phyloP scores from a whole-genome alignment of 2,797 vertebrate species.

The Sebastolobus altivelis region DNA sequence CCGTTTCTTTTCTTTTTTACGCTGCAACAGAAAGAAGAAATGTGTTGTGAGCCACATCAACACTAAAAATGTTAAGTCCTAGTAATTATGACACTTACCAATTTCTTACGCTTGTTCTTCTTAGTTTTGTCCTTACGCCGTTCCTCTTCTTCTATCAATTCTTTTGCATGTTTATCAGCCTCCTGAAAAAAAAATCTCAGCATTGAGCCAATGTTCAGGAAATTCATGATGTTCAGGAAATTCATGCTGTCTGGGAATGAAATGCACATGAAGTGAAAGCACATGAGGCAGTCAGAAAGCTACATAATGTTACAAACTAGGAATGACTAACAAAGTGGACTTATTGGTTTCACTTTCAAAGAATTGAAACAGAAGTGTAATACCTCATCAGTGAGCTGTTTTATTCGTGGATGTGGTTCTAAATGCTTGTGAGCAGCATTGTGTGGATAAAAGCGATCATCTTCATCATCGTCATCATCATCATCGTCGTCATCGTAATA shows the following conservation, averaged over 20 bases:
- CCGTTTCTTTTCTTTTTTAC: conserved; percentile 82
- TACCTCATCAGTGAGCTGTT: conserved; percentile 76
- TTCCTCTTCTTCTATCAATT: conserved; percentile 79
- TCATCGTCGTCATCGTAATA: conserved; percentile 58
- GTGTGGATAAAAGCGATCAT: background rate
- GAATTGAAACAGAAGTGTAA: background rate
- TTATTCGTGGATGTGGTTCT: conserved; percentile 71
- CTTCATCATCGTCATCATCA: conserved; percentile 5
- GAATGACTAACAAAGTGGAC: background rate
- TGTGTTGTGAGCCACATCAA: accelerated
- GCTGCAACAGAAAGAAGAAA: conserved; percentile 65
- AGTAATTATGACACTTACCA: conserved; percentile 63
- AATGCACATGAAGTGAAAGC: background rate
- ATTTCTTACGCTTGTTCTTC: conserved; percentile 84
- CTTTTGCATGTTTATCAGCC: conserved; percentile 75
- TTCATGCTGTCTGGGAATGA: background rate
- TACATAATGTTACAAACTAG: background rate
- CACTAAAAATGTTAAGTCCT: background rate
- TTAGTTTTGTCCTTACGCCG: conserved; percentile 73
- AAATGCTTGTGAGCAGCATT: conserved; percentile 6
- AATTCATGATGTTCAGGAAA: too few relatives aligned
- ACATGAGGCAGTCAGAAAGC: background rate
- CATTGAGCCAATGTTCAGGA: background rate
- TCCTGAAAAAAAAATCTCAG: conserved; percentile 62
- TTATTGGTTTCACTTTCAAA: background rate